Base-by-base conservation (phyloP, 2,113 vertebrate genomes). In the Pelodiscus sinensis region DNA sequence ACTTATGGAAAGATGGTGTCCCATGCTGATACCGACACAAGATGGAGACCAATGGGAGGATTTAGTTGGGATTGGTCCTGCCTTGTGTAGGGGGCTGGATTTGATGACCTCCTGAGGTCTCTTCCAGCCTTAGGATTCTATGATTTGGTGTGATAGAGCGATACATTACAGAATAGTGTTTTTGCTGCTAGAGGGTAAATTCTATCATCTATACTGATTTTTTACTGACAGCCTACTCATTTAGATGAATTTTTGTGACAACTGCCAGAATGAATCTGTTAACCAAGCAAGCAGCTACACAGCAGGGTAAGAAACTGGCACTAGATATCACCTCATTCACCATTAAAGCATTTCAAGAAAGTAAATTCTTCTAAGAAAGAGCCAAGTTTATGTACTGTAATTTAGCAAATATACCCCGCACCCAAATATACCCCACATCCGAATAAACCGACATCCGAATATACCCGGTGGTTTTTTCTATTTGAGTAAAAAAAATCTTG, bases 221-320 rank as follows among this genome's bases (percentile, higher is more conserved):
- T 31, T 75, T 6, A 6, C 35, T 89, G 81, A 65, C 55, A 86
- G 55, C 50, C 79, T 87, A 25, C 50, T 16, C 18, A 55, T 77
- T 79, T 82, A 44, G 50, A 15, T 79, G 31, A n/a, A 6, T 81
- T 44, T 27, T 44, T 82, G 62, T 31, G 87, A 78, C 7, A 25
- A 79, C 93, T 57, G 86, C n/a, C 55, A 82, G 57, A 68, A n/a
- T 68, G 31, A 95, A 92, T 24, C 35, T 22, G 8, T 10, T 44
- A 25, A 75, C 35, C 14, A 92, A 78, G 82, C 79, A 94, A 88
- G 82, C 73, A 0, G 14, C 4, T 83, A 89, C 88, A 81, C 8
- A 90, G 87, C 44, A 92, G 89, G 81, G 82, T 85, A 93, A 94
- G 92, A 82, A 92, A 94, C 87, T 89, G 82, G 94, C 89, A 55